Conservation (phyloP, 1,140 invertebrate species). For the Lordiphosa stackelbergi region DNA sequence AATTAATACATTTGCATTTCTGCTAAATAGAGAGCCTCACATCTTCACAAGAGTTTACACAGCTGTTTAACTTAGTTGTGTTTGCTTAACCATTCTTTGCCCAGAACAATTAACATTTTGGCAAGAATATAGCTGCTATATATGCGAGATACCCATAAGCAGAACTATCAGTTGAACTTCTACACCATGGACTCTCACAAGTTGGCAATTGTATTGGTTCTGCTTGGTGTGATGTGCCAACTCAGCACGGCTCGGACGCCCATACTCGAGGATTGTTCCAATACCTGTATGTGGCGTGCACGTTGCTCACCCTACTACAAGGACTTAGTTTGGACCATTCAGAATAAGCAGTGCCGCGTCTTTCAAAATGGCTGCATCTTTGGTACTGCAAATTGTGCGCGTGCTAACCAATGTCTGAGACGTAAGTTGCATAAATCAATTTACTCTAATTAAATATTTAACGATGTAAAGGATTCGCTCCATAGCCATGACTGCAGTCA, state of each 20-base stretch:
- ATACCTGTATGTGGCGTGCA: conserved; percentile 6
- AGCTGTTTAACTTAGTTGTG: too few species aligned
- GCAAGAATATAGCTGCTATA: conserved; percentile 1
- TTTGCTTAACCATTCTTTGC: too few species aligned
- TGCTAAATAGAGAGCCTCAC: too few species aligned
- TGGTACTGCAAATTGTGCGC: conserved; percentile 30
- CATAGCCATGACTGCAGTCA: conserved; percentile 15
- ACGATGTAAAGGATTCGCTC: not conserved
- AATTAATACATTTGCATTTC: too few species aligned
- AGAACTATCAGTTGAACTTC: conserved; percentile 15
- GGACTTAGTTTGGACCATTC: conserved; percentile 33
- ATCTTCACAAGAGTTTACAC: too few species aligned
- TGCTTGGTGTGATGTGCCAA: conserved; percentile 8
- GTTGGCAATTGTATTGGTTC: not conserved
- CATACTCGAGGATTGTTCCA: conserved; percentile 10
- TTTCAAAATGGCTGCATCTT: conserved; percentile 50
- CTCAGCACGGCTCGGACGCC: conserved; percentile 13
- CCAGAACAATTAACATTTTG: too few species aligned
- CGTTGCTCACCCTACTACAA: conserved; percentile 34
- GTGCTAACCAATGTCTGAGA: conserved; percentile 34
- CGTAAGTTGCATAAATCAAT: conserved; percentile 11
- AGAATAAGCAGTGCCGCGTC: conserved; percentile 26
- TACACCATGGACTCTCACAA: conserved; percentile 9
- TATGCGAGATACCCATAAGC: not conserved
- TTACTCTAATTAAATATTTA: not conserved